phyloP scores from a whole-genome alignment of 2,113 vertebrate species.

The Puma concolor region DNA sequence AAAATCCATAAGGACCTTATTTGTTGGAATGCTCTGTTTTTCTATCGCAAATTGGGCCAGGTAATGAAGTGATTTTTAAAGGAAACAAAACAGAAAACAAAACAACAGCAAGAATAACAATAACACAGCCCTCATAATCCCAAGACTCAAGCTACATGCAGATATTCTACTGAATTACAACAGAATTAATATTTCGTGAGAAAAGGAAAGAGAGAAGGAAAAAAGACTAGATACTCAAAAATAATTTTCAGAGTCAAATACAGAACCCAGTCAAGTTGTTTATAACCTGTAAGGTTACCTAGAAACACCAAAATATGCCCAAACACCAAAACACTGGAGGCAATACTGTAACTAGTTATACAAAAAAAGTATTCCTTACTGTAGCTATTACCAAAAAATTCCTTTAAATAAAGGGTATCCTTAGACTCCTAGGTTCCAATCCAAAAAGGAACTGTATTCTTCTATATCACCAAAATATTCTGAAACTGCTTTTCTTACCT shows the following conservation, averaged over 20 bases:
- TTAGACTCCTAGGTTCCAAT: neutral
- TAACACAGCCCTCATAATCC: neutral
- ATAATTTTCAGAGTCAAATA: conserved; percentile 29
- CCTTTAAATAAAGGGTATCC: neutral
- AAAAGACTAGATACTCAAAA: neutral
- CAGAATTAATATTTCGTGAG: conserved; percentile 6
- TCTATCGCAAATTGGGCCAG: neutral
- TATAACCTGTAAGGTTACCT: neutral
- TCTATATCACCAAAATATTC: neutral
- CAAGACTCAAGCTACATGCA: neutral
- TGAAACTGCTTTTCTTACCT: conserved; percentile 33
- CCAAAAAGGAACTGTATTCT: neutral
- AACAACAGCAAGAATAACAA: neutral
- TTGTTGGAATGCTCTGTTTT: neutral
- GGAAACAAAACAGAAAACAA: neutral
- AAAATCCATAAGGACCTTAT: conserved; percentile 11
- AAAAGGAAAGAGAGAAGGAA: neutral
- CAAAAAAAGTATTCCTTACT: neutral
- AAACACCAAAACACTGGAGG: neutral
- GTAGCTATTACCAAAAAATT: conserved; percentile 17
- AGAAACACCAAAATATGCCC: conserved; percentile 1
- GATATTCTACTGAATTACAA: conserved; percentile 17
- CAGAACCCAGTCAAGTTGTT: neutral
- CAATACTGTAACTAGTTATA: neutral
- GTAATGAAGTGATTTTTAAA: neutral